A percentile compares a stretch with the other conserved stretches of the same genome.
Conservation (phyloP, 2,797 vertebrate genomes). For the Lateolabrax maculatus region DNA sequence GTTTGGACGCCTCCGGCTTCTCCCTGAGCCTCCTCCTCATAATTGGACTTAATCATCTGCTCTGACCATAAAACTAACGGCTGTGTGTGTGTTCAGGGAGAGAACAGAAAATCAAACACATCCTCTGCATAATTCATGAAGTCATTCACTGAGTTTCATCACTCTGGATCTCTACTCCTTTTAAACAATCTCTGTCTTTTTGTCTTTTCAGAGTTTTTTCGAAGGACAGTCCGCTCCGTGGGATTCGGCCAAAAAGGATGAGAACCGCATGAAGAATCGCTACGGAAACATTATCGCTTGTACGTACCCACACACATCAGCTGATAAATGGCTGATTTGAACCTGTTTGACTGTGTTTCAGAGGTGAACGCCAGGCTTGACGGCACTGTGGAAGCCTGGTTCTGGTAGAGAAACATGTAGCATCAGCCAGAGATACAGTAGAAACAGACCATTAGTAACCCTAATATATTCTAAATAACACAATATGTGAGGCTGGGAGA, state of each 20-base stretch:
- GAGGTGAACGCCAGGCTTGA: no score
- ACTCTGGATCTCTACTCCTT: not conserved
- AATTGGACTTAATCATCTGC: constrained; percentile 63
- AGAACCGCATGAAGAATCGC: constrained; percentile 99
- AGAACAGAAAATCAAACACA: constrained; percentile 40
- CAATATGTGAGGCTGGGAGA: not conserved
- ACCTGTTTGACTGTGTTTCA: not conserved
- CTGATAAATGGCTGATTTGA: not conserved
- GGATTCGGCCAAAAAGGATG: constrained; percentile 98
- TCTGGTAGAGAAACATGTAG: no score
- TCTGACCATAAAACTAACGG: constrained; percentile 12
- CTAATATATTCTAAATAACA: not conserved
- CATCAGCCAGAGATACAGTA: no score
- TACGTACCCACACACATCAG: constrained; percentile 80
- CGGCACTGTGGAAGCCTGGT: no score
- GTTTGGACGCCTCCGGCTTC: constrained; percentile 6
- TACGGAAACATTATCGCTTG: constrained; percentile 99
- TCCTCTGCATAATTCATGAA: constrained; percentile 51
- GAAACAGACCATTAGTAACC: not conserved
- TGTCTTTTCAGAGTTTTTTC: constrained; percentile 92
- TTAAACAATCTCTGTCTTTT: constrained; percentile 1
- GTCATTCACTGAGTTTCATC: constrained; percentile 22
- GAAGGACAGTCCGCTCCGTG: constrained; percentile 98
- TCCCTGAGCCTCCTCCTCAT: constrained; percentile 41
- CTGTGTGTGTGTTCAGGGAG: constrained; percentile 33